Percentiles rank a stretch among this genome's conserved stretches.
Evolutionary conservation across 2,888 invertebrate genomes (phyloP).

Genomic region (Amphipoea oculea): DNA sequence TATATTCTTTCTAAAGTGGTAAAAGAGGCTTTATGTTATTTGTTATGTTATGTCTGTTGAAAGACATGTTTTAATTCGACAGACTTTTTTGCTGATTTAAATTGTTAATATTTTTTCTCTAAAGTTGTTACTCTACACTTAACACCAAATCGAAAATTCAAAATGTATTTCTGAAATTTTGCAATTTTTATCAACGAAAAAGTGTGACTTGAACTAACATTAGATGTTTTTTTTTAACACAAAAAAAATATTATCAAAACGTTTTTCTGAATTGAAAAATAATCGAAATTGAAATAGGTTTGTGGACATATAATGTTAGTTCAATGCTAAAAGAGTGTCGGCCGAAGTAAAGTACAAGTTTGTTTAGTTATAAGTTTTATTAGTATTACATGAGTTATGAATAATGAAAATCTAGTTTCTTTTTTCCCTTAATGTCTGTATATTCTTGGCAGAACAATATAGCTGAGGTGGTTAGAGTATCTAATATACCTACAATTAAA

Average conservation of each 20-base stretch:
- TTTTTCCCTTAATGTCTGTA: constrained; percentile 16
- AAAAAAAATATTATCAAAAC: constrained; percentile 31
- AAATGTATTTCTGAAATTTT: constrained; percentile 2
- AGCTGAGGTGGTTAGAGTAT: neutral
- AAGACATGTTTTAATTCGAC: constrained; percentile 52
- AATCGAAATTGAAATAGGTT: constrained; percentile 21
- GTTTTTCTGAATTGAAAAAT: constrained; percentile 21
- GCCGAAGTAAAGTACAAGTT: constrained; percentile 65
- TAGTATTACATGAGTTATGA: constrained; percentile 67
- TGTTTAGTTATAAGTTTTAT: constrained; percentile 68
- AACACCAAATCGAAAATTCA: neutral
- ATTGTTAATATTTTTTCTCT: constrained; percentile 18
- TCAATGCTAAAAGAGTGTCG: constrained; percentile 41
- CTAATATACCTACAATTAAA: neutral
- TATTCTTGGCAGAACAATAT: neutral
- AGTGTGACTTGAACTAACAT: constrained; percentile 43
- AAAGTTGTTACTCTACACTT: neutral
- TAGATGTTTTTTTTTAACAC: constrained; percentile 15
- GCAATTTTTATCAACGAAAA: constrained; percentile 31
- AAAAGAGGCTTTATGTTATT: constrained; percentile 55
- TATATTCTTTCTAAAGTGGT: constrained; percentile 44
- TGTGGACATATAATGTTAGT: constrained; percentile 47
- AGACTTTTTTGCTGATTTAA: constrained; percentile 45
- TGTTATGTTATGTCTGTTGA: constrained; percentile 58
- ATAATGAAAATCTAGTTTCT: constrained; percentile 46